These are phyloP conservation scores for Myotis pilosus DNA, from an alignment of 2,797 vertebrate species.

Conservation along the genomic window DNA sequence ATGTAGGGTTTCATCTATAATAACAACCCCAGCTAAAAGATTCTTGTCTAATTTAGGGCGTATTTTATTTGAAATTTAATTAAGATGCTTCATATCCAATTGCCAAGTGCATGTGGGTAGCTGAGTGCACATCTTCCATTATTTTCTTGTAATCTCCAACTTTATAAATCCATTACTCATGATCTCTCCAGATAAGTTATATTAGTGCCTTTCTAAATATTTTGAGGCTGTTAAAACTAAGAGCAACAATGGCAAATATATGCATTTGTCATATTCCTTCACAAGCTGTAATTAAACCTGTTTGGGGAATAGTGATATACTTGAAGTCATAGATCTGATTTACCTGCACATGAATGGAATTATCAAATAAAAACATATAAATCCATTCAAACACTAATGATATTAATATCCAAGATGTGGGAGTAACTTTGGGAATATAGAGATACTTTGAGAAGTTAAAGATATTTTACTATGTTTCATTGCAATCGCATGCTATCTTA, in stretches of 20 bases:
- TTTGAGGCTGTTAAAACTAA: neutral
- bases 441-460: slow-evolving; percentile 20
- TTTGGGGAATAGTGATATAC: slow-evolving; percentile 24
- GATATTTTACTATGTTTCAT: neutral
- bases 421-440: neutral
- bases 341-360: neutral
- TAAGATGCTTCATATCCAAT: neutral
- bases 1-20: neutral
- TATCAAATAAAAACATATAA: slow-evolving; percentile 54
- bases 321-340: slow-evolving; percentile 50
- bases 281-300: neutral
- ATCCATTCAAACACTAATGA: neutral
- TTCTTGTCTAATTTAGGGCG: slow-evolving; percentile 23
- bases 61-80: slow-evolving; percentile 53
- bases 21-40: slow-evolving; percentile 28
- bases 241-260: neutral
- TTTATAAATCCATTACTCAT: neutral
- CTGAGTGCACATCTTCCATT: neutral
- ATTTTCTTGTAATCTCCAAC: slow-evolving; percentile 31
- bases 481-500: neutral
- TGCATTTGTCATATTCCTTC: neutral
- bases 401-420: neutral
- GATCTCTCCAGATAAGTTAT: slow-evolving; percentile 18
- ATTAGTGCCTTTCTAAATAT: neutral
- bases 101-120: neutral